Conservation (phyloP, 1,140 invertebrate species). For the Venustaconcha ellipsiformis region DNA sequence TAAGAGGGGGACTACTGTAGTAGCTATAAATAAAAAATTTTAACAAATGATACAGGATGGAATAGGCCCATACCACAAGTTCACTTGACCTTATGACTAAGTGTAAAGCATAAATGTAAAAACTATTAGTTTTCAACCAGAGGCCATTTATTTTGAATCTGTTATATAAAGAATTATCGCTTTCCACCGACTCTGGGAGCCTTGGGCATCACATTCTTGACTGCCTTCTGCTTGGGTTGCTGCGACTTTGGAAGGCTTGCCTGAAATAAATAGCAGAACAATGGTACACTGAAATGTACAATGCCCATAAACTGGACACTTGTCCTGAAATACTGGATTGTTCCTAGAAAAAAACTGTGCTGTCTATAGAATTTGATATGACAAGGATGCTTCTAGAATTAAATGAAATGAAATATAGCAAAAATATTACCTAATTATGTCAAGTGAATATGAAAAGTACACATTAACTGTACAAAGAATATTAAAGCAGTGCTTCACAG, state of each 20-base stretch:
- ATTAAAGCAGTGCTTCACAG: too few relatives aligned
- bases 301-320: not conserved
- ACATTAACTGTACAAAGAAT: too few relatives aligned
- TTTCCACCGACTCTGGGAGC: conserved; percentile 94
- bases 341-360: not conserved
- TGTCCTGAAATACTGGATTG: not conserved
- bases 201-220: conserved; percentile 85
- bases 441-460: too few relatives aligned
- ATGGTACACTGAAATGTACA: not conserved
- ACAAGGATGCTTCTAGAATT: not conserved
- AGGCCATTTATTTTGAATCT: conserved; percentile 7
- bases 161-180: conserved; percentile 77
- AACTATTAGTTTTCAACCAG: not conserved
- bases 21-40: too few relatives aligned
- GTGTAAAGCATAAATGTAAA: too few relatives aligned
- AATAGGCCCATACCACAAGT: too few relatives aligned
- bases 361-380: not conserved
- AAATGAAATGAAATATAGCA: not conserved
- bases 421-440: not conserved
- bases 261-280: conserved; percentile 30
- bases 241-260: conserved; percentile 52
- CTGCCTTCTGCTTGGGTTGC: conserved; percentile 75
- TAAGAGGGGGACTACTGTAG: too few relatives aligned
- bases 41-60: too few relatives aligned
- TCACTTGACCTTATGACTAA: too few relatives aligned